Base-by-base conservation (phyloP, 1,140 invertebrate genomes). In the Drosophila prosaltans region DNA sequence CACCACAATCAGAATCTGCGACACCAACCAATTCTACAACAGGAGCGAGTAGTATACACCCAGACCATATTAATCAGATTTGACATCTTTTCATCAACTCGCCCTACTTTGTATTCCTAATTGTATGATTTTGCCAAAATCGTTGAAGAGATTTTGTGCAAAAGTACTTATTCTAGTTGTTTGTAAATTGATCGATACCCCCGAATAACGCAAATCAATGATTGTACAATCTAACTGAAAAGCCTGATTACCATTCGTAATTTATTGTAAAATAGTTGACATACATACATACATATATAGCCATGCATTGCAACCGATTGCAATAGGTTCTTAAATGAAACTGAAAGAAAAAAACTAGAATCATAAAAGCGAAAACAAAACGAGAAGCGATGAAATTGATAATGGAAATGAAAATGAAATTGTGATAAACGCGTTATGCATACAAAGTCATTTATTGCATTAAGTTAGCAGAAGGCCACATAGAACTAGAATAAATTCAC, bases 391-490 rank as follows among this genome's bases (percentile, higher is more conserved):
- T 72, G 45, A 36, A 74, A 74, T 40, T 63, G 68, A 69, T 69
- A 69, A 72, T 74, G 74, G 61, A 74, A 88, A 84, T 60, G 65
- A 78, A 80, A 89, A 89, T 88, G 74, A 69, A 90, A 81, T 84
- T 89, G 84, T 89, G 84, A 89, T 89, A 89, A 71, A 69, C 63
- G 68, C 69, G 69, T 77, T 78, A 74, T 80, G 72, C 80, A 89
- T 71, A 83, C 80, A 86, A 85, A 88, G 83, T 86, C 83, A 86
- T 88, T 80, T 78, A 76, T 72, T 82, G 79, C 75, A 73, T 58
- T 88, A 82, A 86, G 83, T 79, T 82, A 88, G 68, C 62, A 70
- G 64, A 69, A 80, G 72, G 72, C 78, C 61, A 26, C 72, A 66
- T 69, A 76, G 40, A 76, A 62, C 69, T 62, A 72, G 62, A 43